Evolutionary conservation across 2,113 vertebrate species (phyloP).

Genomic region (Nibea coibor): DNA sequence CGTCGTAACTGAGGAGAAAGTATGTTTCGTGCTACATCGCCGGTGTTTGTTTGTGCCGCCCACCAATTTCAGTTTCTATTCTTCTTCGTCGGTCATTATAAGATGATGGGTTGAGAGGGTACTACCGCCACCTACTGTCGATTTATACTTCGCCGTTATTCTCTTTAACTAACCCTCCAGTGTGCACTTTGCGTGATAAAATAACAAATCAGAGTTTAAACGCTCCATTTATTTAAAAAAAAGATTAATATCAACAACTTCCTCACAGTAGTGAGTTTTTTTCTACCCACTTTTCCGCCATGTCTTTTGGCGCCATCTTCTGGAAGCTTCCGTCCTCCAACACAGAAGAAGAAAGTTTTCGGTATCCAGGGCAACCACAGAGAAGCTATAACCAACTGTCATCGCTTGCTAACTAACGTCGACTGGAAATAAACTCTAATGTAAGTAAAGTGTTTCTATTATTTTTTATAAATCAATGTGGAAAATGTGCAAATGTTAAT

Average conservation of each 20-base stretch:
- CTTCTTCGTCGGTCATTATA: constrained; percentile 23
- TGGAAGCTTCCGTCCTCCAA: not conserved
- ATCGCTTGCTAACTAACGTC: not conserved
- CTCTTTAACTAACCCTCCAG: not conserved
- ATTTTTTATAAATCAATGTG: not conserved
- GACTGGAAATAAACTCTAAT: not conserved
- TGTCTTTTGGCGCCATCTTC: constrained; percentile 15
- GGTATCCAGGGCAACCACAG: constrained; percentile 49
- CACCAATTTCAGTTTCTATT: constrained; percentile 19
- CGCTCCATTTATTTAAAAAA: not conserved
- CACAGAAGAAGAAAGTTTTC: constrained; percentile 31
- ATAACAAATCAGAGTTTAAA: not conserved
- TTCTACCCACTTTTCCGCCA: no score
- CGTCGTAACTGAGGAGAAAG: rapidly evolving
- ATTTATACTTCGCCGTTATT: not conserved
- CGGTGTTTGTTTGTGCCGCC: constrained; percentile 50
- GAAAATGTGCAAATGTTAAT: not conserved
- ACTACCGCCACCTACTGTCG: constrained; percentile 32
- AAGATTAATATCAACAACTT: rapidly evolving
- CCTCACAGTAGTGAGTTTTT: not conserved
- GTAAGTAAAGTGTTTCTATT: not conserved
- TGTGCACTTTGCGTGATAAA: not conserved
- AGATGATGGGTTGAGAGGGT: rapidly evolving
- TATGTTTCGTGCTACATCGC: not conserved
- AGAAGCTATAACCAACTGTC: not conserved